Base-by-base conservation (phyloP, 1,140 invertebrate genomes). In the Scaptomyza montana region DNA sequence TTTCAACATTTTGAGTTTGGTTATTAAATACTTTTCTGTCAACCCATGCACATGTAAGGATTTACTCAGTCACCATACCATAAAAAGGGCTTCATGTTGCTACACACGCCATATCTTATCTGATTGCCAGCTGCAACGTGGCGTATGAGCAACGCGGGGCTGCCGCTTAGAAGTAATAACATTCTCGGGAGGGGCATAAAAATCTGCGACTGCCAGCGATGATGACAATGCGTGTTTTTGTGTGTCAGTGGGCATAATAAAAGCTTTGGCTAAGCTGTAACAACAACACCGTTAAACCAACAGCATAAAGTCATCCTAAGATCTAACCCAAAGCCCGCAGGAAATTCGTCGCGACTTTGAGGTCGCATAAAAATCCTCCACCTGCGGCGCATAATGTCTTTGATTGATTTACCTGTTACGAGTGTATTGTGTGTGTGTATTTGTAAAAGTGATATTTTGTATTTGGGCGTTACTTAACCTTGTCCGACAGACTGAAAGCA, bases 151-250 rank as follows among this genome's bases (percentile, higher is more conserved):
- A 65, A 80, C 70, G 66, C 51, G 45, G 12, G 28, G 45, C 45
- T 77, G 66, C 80, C 80, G 79, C 81, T 82, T 73, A 87, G 82
- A 79, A 61, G 84, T 82, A 89, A 82, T 89, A 87, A 89, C 68
- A 80, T 61, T 56, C 49, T 57, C 60, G 57, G 53, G 56, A 62
- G 70, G 47, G 72, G 76, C 82, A 82, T 87, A 87, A 87, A 86
- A 87, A 77, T 73, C 82, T 51, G 80, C 63, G 57, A 50, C 36
- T 33, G 25, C 64, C 36, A 57, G 59, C 57, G 50, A 50, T 60
- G 30, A 60, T 77, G 71, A 65, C 65, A 70, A 66, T 75, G 63
- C 70, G 81, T 63, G 57, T 63, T 66, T 43, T 47, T 43, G 28
- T 54, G 51, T 16, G 50, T n/a, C 30, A 5, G 16, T 51, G 65